Evolutionary conservation across 1,140 invertebrate species (phyloP).

Genomic region (Bactericera cockerelli): DNA sequence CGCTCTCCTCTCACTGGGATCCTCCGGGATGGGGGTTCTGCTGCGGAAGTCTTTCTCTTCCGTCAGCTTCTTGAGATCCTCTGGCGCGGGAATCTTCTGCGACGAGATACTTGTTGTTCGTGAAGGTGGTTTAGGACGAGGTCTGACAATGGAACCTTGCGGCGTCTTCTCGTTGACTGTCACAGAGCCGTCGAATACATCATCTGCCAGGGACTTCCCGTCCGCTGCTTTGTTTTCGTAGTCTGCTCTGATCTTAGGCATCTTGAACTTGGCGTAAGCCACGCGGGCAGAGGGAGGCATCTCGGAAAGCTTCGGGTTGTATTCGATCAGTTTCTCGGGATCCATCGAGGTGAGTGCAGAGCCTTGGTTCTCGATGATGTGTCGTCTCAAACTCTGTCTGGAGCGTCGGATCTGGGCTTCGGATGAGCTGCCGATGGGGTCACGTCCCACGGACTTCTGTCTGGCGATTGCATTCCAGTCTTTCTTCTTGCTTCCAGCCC

Average conservation of each 20-base stretch:
- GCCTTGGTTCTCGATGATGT: constrained; percentile 41
- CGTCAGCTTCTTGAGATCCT: constrained; percentile 19
- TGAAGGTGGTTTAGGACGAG: constrained; percentile 18
- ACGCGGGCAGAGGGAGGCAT: constrained; percentile 56
- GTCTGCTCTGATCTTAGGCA: constrained; percentile 43
- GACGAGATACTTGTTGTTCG: constrained; percentile 18
- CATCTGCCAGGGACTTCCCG: constrained; percentile 15
- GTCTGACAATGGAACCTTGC: constrained; percentile 17
- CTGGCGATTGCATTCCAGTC: constrained; percentile 73
- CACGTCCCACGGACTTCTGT: constrained; percentile 42
- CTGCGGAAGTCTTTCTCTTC: constrained; percentile 27
- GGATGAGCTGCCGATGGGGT: constrained; percentile 61
- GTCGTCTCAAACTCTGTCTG: constrained; percentile 48
- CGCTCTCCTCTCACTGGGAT: constrained; percentile 28
- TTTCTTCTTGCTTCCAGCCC: constrained; percentile 42
- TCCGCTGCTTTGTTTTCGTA: constrained; percentile 27
- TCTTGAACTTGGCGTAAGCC: constrained; percentile 74
- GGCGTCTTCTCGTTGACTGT: constrained; percentile 20
- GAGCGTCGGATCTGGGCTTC: constrained; percentile 43
- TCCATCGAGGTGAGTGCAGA: constrained; percentile 41
- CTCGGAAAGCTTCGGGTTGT: constrained; percentile 58
- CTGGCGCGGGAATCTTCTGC: constrained; percentile 17
- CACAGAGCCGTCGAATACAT: constrained; percentile 14
- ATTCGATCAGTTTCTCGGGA: constrained; percentile 52
- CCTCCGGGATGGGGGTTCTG: constrained; percentile 34